Evolutionary conservation across 2,113 vertebrate species (phyloP).

Genomic region (Nipponia nippon): DNA sequence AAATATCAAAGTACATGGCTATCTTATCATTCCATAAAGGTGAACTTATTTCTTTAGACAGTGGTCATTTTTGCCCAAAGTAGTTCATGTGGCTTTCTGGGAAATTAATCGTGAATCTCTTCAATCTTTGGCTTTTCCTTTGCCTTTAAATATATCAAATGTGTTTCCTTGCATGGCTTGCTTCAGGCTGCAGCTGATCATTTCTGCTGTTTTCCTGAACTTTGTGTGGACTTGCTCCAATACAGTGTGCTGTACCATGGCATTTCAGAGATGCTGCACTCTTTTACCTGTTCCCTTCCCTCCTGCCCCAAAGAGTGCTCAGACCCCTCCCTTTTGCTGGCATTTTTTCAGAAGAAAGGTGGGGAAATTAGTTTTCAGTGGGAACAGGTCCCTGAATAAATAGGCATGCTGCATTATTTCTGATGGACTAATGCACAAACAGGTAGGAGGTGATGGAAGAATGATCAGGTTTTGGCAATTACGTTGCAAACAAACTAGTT

Average conservation of each 20-base stretch:
- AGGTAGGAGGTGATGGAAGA: background rate
- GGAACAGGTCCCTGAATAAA: background rate
- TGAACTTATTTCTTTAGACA: background rate
- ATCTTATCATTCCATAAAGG: background rate
- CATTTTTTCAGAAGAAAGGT: background rate
- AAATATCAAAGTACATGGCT: background rate
- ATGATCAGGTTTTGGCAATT: background rate
- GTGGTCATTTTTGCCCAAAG: background rate
- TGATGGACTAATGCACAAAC: background rate
- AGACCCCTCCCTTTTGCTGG: background rate
- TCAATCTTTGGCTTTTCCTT: background rate
- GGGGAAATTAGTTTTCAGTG: background rate
- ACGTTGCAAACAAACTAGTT: background rate
- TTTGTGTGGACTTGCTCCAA: rapidly evolving
- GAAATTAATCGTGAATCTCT: background rate
- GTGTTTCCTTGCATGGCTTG: background rate
- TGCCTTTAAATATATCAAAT: background rate
- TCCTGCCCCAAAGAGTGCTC: background rate
- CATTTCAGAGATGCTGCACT: background rate
- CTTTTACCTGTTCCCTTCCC: background rate
- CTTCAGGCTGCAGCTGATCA: background rate
- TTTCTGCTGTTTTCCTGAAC: background rate
- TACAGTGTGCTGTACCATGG: rapidly evolving
- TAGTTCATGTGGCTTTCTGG: background rate
- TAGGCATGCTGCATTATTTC: background rate